Percentiles rank a stretch among this genome's conserved stretches.
phyloP scores from a whole-genome alignment of 2,797 vertebrate species.

The Galaxias olidus region DNA sequence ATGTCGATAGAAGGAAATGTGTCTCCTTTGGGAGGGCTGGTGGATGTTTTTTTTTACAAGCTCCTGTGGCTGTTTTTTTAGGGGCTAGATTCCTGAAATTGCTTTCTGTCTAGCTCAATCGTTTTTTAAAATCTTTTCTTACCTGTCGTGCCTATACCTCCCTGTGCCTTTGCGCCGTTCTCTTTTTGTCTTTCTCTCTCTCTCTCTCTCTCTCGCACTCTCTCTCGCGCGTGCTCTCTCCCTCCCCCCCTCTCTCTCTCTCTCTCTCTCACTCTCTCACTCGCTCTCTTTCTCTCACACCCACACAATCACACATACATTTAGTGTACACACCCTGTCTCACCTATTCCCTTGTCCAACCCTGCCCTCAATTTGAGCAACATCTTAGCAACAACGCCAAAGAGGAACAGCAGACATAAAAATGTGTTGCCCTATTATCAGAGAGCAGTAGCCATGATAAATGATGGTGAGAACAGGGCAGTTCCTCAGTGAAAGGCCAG shows the following conservation, averaged over 20 bases:
- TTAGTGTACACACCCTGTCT: conserved; percentile 30
- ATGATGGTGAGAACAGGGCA: conserved; percentile 33
- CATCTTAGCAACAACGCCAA: conserved; percentile 9
- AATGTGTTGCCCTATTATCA: conserved; percentile 58
- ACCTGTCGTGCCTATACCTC: conserved; percentile 29
- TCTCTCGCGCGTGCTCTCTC: conserved; percentile 15
- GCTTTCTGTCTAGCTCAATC: conserved; percentile 40
- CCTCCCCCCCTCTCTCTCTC: background rate
- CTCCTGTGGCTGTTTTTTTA: conserved; percentile 55
- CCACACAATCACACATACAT: conserved; percentile 24
- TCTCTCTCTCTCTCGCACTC: conserved; percentile 33
- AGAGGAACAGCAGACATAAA: conserved; percentile 71
- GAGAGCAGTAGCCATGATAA: conserved; percentile 24
- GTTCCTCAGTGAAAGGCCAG: conserved; percentile 20
- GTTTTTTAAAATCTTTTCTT: conserved; percentile 10
- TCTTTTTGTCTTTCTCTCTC: conserved; percentile 25
- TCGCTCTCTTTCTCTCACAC: conserved; percentile 29
- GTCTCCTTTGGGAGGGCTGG: conserved; percentile 58
- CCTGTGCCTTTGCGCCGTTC: conserved; percentile 23
- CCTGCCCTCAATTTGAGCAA: conserved; percentile 10
- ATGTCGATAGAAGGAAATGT: conserved; percentile 66
- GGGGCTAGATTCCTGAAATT: conserved; percentile 52
- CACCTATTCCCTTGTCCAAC: conserved; percentile 26
- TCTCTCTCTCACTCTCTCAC: conserved; percentile 8
- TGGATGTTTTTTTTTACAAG: conserved; percentile 66